Conservation (phyloP, 2,113 vertebrate genomes). For the Lichenostomus cassidix region DNA sequence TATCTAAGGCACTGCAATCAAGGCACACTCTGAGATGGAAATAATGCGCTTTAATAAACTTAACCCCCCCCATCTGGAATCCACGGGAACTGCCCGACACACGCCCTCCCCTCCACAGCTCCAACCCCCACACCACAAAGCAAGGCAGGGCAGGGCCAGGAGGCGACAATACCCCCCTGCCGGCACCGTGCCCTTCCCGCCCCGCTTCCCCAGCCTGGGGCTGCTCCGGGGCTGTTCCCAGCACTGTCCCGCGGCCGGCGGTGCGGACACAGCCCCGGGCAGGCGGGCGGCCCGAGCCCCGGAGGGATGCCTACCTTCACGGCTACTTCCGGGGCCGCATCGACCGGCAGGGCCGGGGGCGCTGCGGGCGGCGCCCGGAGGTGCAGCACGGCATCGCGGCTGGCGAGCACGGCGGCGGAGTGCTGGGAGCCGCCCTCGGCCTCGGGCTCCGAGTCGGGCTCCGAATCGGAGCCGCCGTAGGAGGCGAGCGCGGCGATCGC, state of each 20-base stretch:
- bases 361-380: conserved; percentile 65
- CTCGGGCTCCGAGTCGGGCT: conserved; percentile 84
- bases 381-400: conserved; percentile 81
- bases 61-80: fast-evolving
- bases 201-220: no score
- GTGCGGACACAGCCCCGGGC: background rate
- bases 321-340: conserved; percentile 64
- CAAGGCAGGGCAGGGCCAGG: background rate
- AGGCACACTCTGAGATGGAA: fast-evolving
- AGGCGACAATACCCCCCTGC: fast-evolving
- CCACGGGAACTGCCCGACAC: background rate
- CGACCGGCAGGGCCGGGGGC: conserved; percentile 44
- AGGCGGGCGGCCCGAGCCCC: background rate
- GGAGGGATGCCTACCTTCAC: conserved; percentile 84
- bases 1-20: background rate
- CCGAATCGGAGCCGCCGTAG: conserved; percentile 87
- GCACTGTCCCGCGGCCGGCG: background rate
- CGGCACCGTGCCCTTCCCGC: no score
- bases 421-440: conserved; percentile 47
- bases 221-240: background rate
- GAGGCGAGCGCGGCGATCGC: conserved; percentile 83
- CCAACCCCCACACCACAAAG: background rate
- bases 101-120: background rate
- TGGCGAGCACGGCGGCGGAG: conserved; percentile 22
- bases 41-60: background rate